These are phyloP conservation scores for Copidosoma aretas DNA, from an alignment of 2,888 invertebrate genomes.

Conservation along the genomic window DNA sequence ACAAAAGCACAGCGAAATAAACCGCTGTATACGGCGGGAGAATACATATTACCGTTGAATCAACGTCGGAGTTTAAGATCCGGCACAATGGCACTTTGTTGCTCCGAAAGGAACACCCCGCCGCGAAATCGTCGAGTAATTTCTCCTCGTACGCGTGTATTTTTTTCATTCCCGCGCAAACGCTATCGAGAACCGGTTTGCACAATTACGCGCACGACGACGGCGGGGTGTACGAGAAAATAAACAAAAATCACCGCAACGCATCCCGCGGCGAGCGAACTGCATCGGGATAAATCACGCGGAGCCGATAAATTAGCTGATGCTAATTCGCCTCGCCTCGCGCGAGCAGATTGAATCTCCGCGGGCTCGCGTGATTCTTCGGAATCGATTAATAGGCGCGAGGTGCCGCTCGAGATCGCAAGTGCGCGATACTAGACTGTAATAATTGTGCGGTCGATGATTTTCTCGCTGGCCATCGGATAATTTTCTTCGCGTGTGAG, in stretches of 20 bases:
- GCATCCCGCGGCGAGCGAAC: neutral
- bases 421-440: neutral
- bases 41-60: slow-evolving; percentile 25
- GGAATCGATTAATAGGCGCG: slow-evolving; percentile 12
- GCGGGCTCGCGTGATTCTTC: slow-evolving; percentile 8
- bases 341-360: slow-evolving; percentile 6
- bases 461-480: neutral
- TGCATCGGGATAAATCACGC: neutral
- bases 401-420: neutral
- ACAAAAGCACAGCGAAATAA: neutral
- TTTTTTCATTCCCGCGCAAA: slow-evolving; percentile 14
- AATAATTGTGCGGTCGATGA: neutral
- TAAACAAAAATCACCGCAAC: slow-evolving; percentile 9
- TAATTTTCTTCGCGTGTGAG: neutral
- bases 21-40: no score
- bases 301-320: slow-evolving; percentile 14
- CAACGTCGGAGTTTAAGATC: slow-evolving; percentile 23
- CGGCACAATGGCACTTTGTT: slow-evolving; percentile 31
- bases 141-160: slow-evolving; percentile 2
- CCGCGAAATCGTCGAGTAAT: slow-evolving; percentile 23
- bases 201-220: slow-evolving; percentile 26
- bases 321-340: neutral
- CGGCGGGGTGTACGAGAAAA: neutral
- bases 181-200: slow-evolving; percentile 34
- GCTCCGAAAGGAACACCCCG: slow-evolving; percentile 16